phyloP scores from a whole-genome alignment of 2,888 invertebrate species.

The Chrysolina oricalcia region DNA sequence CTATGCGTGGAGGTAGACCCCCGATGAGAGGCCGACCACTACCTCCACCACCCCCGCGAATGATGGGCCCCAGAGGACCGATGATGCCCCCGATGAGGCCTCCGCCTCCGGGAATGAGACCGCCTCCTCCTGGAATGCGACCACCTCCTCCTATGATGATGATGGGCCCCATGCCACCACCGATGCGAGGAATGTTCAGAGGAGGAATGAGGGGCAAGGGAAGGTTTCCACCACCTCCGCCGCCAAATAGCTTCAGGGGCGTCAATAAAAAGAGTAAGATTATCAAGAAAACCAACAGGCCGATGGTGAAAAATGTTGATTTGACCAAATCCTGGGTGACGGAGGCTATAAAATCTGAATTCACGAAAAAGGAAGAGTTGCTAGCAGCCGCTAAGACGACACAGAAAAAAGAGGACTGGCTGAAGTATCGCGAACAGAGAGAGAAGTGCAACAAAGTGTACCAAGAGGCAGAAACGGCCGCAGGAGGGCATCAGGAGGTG shows the following conservation, averaged over 20 bases:
- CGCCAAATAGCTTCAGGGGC: constrained; percentile 56
- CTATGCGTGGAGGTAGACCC: constrained; percentile 59
- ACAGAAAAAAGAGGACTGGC: constrained; percentile 75
- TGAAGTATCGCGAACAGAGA: constrained; percentile 75
- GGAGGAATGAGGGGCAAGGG: constrained; percentile 56
- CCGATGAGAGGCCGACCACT: constrained; percentile 56
- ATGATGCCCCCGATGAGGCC: constrained; percentile 61
- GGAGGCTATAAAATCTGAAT: constrained; percentile 74
- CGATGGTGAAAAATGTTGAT: constrained; percentile 64
- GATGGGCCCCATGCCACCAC: constrained; percentile 59
- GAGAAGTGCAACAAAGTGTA: constrained; percentile 76
- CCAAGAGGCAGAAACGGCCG: constrained; percentile 74
- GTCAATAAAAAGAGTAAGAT: constrained; percentile 64
- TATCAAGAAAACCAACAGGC: constrained; percentile 61
- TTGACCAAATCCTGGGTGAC: constrained; percentile 77
- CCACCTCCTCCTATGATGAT: constrained; percentile 65
- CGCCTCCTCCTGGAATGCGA: constrained; percentile 61
- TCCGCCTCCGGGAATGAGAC: constrained; percentile 59
- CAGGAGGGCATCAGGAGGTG: constrained; percentile 74
- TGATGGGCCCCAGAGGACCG: constrained; percentile 59
- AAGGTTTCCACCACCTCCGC: constrained; percentile 44
- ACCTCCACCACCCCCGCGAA: constrained; percentile 57
- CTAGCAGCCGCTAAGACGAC: constrained; percentile 71
- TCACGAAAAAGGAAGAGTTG: constrained; percentile 71
- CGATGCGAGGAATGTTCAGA: constrained; percentile 57